Evolutionary conservation across 2,113 vertebrate species (phyloP).

Genomic region (Egretta garzetta): DNA sequence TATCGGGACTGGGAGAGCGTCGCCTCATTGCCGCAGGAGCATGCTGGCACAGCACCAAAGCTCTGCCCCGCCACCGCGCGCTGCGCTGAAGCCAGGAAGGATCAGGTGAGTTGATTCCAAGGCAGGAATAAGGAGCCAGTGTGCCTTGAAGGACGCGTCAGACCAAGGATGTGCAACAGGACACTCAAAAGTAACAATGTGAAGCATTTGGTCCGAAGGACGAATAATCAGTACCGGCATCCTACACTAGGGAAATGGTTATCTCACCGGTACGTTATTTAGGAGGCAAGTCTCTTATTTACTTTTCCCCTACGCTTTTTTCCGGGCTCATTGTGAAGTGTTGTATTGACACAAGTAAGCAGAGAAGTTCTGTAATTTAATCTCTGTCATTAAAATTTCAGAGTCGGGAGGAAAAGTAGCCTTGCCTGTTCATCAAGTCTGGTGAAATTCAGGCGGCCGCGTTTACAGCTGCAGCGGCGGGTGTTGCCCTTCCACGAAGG

Average conservation of each 20-base stretch:
- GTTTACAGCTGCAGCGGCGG: not conserved
- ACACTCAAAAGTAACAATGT: not conserved
- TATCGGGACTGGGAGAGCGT: not conserved
- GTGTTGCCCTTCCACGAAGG: not conserved
- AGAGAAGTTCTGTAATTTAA: conserved; percentile 52
- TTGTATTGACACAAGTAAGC: not conserved
- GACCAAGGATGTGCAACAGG: not conserved
- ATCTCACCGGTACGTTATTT: not conserved
- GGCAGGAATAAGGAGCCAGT: not conserved
- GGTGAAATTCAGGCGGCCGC: not conserved
- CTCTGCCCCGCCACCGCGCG: not conserved
- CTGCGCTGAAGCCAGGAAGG: not conserved
- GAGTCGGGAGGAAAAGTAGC: not conserved
- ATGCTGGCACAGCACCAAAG: not conserved
- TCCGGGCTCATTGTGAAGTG: not conserved
- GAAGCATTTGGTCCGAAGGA: not conserved
- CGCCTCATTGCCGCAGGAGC: rapidly evolving
- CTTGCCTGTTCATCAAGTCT: conserved; percentile 42
- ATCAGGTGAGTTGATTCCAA: not conserved
- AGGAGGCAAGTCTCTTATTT: not conserved
- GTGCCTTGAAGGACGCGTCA: not conserved
- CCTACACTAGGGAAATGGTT: not conserved
- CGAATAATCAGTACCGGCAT: not conserved
- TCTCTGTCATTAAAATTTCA: conserved; percentile 43
- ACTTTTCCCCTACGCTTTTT: not conserved